Conservation (phyloP, 2,113 vertebrate genomes). For the Benitochromis conjunctus region DNA sequence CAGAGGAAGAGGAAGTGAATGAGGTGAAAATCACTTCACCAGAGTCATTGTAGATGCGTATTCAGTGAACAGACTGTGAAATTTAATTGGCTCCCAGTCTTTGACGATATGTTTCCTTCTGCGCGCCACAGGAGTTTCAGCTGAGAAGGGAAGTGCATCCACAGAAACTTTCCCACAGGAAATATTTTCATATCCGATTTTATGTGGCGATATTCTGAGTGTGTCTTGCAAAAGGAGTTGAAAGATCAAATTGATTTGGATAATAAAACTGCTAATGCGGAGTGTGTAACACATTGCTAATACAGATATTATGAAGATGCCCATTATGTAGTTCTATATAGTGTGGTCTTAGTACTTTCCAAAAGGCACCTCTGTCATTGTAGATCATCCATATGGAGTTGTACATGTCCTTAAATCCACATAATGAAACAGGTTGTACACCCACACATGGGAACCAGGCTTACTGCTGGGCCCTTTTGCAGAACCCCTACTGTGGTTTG, state of each 20-base stretch:
- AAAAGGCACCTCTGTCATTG: background rate
- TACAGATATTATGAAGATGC: background rate
- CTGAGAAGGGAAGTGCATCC: conserved; percentile 46
- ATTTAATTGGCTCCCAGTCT: conserved; percentile 56
- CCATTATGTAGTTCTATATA: background rate
- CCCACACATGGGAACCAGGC: conserved; percentile 43
- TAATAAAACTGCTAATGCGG: conserved; percentile 4
- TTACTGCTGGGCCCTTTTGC: background rate
- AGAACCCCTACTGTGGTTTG: conserved; percentile 20
- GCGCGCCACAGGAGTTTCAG: conserved; percentile 37
- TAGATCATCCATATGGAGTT: conserved; percentile 1
- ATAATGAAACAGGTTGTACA: background rate
- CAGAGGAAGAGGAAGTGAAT: background rate
- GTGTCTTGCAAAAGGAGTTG: background rate
- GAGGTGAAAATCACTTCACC: conserved; percentile 10
- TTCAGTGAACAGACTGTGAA: conserved; percentile 55
- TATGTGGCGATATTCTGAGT: conserved; percentile 30
- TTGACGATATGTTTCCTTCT: conserved; percentile 41
- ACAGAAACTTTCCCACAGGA: conserved; percentile 56
- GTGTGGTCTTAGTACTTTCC: background rate
- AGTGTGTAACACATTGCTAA: background rate
- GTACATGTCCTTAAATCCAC: background rate
- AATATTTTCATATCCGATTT: conserved; percentile 51
- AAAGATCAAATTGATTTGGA: background rate
- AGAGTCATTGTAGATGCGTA: conserved; percentile 9